Base-by-base conservation (phyloP, 1,140 invertebrate species). In the Dendroctonus valens region DNA sequence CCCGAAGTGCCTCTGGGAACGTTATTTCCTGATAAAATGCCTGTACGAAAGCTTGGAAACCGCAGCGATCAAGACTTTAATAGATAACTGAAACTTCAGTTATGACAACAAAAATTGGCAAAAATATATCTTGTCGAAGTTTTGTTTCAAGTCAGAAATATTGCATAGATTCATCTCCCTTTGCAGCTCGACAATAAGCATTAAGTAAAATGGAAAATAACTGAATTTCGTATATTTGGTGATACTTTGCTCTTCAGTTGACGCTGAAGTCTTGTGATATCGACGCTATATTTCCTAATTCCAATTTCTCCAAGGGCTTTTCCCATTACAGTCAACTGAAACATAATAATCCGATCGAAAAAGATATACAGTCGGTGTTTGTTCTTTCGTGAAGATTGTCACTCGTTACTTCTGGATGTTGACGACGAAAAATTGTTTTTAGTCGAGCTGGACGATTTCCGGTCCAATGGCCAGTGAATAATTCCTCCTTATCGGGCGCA, bases 11-110 rank as follows among this genome's bases (percentile, higher is more conserved):
- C 51, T 39, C n/a, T 7, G 60, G 40, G 60, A 52, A 41, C 60
- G 52, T 63, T 63, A 63, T 63, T 63, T 54, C 9, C 50, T 46
- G 60, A 63, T 63, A 63, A 63, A 63, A 63, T 15, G 60, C 50
- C 60, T 39, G 46, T 63, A 63, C 60, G 54, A 53, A 52, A 40
- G 7, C 40, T n/a, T 7, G 51, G 7, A 50, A 49, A 37, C 48
- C 58, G 38, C 58, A 26, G 26, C 26, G 26, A 26, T 26, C 26
- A 26, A 26, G 26, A 26, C 26, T 26, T 26, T 26, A 26, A 26
- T 26, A 26, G 26, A 26, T 26, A 26, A 26, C 26, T 26, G 26
- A 26, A 26, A 26, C 26, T 26, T 26, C 26, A 26, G 26, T 26
- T 26, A 26, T 26, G 26, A 26, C 26, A 26, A 26, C 26, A 26